Evolutionary conservation across 1,140 invertebrate genomes (phyloP), one percentile per base, ranked within the genome.

Genomic region (Phthorimaea operculella): DNA sequence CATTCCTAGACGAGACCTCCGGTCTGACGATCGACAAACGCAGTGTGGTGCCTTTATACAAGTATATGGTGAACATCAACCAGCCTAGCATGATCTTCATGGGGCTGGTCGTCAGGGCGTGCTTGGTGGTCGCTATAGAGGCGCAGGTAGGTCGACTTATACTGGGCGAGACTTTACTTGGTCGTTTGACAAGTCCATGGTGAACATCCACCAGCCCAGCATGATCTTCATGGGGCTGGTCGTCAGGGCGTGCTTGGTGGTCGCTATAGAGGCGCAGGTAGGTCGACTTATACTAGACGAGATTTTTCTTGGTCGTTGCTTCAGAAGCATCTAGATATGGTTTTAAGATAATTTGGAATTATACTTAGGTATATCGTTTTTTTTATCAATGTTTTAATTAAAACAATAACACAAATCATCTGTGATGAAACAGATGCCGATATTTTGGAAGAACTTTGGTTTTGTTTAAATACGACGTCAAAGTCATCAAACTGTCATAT

Each of bases 211-310:
- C 52, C 88, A 90, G 69, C 92, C 92, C 0, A 89, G 87, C 1
- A 89, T 96, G 88, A 86, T 88, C 45, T 87, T 96, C 45, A 86
- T 95, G 62, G 93, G 93, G 10, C 73, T 95, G 10, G 88, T 90
- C 1, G 70, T 83, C 8, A 63, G 78, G n/a, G 79, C 77, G 0
- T 84, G 81, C 45, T 16, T 84, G 8, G 77, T 75, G 5, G 67
- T 74, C 4, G 76, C 77, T 42, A 52, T 82, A 4, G 77, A 83
- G 49, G 76, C 79, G 16, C 79, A 83, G 70, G 79, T 81, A 58
- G 60, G 11, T n/a, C 21, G 6, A 28, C 2, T 28, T 28, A 34
- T 28, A 28, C 21, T 28, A 6, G 15, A 39, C 34, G n/a, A n/a
- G n/a, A n/a, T n/a, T n/a, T n/a, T n/a, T n/a, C n/a, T n/a, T n/a